A percentile compares a stretch with the other conserved stretches of the same genome.
Conservation (phyloP, 64 coral and sea anemone genomes). For the Orbicella faveolata region DNA sequence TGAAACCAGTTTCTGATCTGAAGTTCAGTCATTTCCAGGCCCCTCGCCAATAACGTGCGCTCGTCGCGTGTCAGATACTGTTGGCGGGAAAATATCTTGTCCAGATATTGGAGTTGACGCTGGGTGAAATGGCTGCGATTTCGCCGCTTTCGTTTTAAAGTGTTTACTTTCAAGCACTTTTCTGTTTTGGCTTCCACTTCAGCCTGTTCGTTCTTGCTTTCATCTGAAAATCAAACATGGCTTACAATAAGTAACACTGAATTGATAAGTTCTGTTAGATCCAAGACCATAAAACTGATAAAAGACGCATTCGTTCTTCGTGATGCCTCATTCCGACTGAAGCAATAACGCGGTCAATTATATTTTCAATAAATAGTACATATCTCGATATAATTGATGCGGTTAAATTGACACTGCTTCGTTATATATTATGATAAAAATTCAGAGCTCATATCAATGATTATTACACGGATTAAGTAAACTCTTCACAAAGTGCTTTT, state of each 20-base stretch:
- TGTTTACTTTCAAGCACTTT: conserved; percentile 17
- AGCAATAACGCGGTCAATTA: no score
- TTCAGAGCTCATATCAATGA: no score
- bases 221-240: neutral
- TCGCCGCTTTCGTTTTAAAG: conserved; percentile 4
- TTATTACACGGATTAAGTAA: no score
- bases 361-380: no score
- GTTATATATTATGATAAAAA: no score
- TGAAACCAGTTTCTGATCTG: conserved; percentile 98
- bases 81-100: conserved; percentile 83
- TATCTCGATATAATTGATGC: no score
- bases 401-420: no score
- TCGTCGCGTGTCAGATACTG: conserved; percentile 95
- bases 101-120: conserved; percentile 83
- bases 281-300: no score
- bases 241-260: neutral
- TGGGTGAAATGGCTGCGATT: conserved; percentile 90
- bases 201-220: neutral
- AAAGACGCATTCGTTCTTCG: no score
- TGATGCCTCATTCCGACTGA: no score
- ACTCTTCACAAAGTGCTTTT: no score
- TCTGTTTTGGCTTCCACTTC: neutral
- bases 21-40: conserved; percentile 92
- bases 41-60: conserved; percentile 73
- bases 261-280: no score